These are phyloP conservation scores for Acronicta alni DNA, from an alignment of 2,888 invertebrate genomes.

Conservation along the genomic window DNA sequence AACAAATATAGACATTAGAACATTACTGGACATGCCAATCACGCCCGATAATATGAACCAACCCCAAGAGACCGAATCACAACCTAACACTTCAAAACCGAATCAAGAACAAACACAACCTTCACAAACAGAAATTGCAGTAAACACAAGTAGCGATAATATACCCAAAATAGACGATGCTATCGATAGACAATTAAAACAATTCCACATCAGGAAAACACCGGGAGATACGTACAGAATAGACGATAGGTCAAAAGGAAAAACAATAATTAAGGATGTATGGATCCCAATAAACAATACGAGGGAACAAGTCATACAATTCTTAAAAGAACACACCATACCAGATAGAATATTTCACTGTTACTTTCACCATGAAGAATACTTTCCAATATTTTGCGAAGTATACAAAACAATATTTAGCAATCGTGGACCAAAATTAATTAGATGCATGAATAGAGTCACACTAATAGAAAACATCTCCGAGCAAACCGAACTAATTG, in stretches of 20 bases:
- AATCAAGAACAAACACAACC: neutral
- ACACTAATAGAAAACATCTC: constrained; percentile 40
- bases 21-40: neutral
- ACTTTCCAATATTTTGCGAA: constrained; percentile 7
- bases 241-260: constrained; percentile 43
- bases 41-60: neutral
- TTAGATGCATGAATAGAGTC: constrained; percentile 38
- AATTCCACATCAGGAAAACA: constrained; percentile 49
- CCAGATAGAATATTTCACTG: constrained; percentile 11
- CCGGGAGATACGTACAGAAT: constrained; percentile 44
- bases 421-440: constrained; percentile 48
- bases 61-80: neutral
- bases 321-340: constrained; percentile 17
- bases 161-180: constrained; percentile 42
- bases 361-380: constrained; percentile 14
- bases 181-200: constrained; percentile 56
- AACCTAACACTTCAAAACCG: no score
- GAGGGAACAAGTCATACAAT: constrained; percentile 40
- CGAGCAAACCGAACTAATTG: constrained; percentile 24
- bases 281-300: constrained; percentile 25
- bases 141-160: neutral
- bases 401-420: constrained; percentile 45
- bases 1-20: neutral
- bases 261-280: constrained; percentile 15
- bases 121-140: neutral